Evolutionary conservation across 2,888 invertebrate genomes (phyloP).

Genomic region (Brachyopa scutellaris): DNA sequence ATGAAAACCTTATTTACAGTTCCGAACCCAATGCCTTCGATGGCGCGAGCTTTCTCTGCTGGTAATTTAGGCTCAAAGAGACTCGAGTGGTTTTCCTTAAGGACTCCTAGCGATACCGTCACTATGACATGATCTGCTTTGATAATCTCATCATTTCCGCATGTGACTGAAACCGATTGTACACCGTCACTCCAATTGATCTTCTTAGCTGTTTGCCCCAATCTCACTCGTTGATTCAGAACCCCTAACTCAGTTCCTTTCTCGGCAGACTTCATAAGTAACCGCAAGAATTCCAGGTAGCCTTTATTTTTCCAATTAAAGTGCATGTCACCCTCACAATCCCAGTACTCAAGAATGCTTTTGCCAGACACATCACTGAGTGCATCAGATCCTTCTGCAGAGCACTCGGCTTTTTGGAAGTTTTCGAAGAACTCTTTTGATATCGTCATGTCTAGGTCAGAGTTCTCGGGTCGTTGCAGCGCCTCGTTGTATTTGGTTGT

Average conservation of each 20-base stretch:
- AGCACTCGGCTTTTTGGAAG: constrained; percentile 83
- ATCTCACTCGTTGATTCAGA: constrained; percentile 79
- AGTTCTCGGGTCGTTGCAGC: constrained; percentile 78
- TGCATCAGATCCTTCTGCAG: constrained; percentile 85
- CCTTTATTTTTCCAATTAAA: constrained; percentile 90
- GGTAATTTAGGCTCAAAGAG: constrained; percentile 83
- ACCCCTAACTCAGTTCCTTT: constrained; percentile 76
- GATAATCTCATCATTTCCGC: constrained; percentile 79
- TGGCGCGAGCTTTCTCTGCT: constrained; percentile 82
- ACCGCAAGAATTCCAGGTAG: constrained; percentile 86
- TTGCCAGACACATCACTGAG: constrained; percentile 87
- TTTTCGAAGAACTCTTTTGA: constrained; percentile 84
- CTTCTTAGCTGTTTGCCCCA: constrained; percentile 76
- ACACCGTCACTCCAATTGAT: constrained; percentile 79
- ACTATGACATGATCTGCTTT: constrained; percentile 85
- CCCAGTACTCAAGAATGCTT: constrained; percentile 85
- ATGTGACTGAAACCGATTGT: constrained; percentile 75
- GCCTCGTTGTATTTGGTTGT: constrained; percentile 79
- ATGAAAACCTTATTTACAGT: constrained; percentile 86
- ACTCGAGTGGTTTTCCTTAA: constrained; percentile 82
- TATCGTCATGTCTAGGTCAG: constrained; percentile 81
- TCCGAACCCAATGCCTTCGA: constrained; percentile 84
- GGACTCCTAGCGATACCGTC: constrained; percentile 85
- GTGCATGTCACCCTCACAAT: constrained; percentile 87
- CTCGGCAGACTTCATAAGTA: constrained; percentile 83